Percentiles rank a stretch among this genome's conserved stretches.
Conservation (phyloP, 2,797 vertebrate genomes). For the Sylvia borin region DNA sequence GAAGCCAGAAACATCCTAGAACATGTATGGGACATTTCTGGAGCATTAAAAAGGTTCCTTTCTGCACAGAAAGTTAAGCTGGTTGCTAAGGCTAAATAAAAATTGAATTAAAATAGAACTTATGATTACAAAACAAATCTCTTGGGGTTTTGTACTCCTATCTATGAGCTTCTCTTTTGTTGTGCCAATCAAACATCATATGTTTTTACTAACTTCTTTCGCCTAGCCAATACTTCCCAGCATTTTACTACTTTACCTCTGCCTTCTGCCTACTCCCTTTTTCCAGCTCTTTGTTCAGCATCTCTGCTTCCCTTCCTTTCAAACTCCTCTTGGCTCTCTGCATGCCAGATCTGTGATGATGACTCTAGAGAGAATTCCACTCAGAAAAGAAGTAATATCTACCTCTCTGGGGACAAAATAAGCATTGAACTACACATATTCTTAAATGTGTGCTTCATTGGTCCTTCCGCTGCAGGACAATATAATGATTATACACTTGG, state of each 20-base stretch:
- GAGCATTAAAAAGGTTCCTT: not conserved
- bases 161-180: not conserved
- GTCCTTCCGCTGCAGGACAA: not conserved
- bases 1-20: not conserved
- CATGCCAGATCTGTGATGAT: accelerated
- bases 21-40: not conserved
- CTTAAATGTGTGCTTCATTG: not conserved
- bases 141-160: not conserved
- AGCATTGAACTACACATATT: not conserved
- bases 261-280: not conserved
- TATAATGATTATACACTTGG: not conserved
- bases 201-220: not conserved
- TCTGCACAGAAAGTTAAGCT: not conserved
- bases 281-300: not conserved
- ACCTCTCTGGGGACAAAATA: not conserved
- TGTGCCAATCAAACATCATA: not conserved
- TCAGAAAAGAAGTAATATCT: not conserved
- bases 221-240: not conserved
- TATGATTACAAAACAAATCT: not conserved
- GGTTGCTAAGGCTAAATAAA: not conserved
- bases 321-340: not conserved
- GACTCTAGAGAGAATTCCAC: not conserved
- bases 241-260: not conserved
- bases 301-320: not conserved
- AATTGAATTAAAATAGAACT: not conserved